Base-by-base conservation (phyloP, 1,140 invertebrate genomes). In the Microplitis mediator region DNA sequence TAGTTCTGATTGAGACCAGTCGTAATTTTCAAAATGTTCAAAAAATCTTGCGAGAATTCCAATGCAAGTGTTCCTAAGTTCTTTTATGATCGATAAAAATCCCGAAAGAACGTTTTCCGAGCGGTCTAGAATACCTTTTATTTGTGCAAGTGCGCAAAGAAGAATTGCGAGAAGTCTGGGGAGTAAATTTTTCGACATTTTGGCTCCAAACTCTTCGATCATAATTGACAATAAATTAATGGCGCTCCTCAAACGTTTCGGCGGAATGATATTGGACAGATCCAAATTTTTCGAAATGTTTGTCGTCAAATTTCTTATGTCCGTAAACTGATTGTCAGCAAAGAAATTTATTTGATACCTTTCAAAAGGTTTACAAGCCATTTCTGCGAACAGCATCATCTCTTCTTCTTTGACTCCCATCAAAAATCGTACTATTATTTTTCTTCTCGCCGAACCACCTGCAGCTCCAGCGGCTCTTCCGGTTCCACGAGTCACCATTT, bases 171-270 rank as follows among this genome's bases (percentile, higher is more conserved):
- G 78, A 8, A 97, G 83, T 63, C 91, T 90, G 0, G 89, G 88
- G n/a, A 96, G 82, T 34, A 95, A 86, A 60, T 89, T 81, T 1
- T 90, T 85, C 45, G 89, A 88, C 84, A 96, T 90, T 62, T 93
- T 89, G 11, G 92, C 92, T 0, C 94, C 94, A 80, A 97, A 93
- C 83, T 97, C 93, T 82, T 95, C 92, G n/a, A 95, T 89, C 23
- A 97, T 91, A 14, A 94, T 90, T 52, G 92, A 91, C 52, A 97
- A 86, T 4, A 96, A 88, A 85, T 95, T 94, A 0, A 95, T 84
- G 4, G 93, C 89, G 75, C 94, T 93, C 69, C 93, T 90, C 11
- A 96, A 81, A 63, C 92, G 90, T 78, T 93, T 93, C 3, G 93
- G 92, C 16, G 92, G 91, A 60, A 91, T 87, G 3, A 91, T 89